phyloP scores from a whole-genome alignment of 2,113 vertebrate genomes.

The Percopsis transmontana region DNA sequence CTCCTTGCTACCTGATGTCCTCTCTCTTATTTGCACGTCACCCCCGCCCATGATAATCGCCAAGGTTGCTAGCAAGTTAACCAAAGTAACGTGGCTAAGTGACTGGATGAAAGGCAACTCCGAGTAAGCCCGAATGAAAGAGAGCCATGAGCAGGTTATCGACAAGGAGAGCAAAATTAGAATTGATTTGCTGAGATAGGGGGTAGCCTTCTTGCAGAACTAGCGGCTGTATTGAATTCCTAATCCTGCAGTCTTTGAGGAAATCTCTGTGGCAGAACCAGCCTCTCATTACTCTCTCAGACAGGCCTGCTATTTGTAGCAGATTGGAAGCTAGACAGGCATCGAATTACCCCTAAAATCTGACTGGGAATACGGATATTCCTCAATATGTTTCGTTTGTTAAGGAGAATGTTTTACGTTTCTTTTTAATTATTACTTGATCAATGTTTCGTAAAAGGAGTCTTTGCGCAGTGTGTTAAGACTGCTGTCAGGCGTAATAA shows the following conservation, averaged over 20 bases:
- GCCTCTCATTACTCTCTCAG: conserved; percentile 66
- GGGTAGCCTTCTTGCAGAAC: conserved; percentile 33
- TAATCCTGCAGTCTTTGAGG: conserved; percentile 67
- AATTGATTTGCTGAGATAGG: conserved; percentile 66
- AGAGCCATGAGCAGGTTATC: conserved; percentile 52
- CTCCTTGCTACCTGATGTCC: no score
- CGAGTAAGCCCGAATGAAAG: conserved; percentile 27
- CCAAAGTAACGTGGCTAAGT: conserved; percentile 18
- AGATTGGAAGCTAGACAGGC: conserved; percentile 63
- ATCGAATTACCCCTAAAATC: conserved; percentile 34
- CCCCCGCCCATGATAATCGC: conserved; percentile 4
- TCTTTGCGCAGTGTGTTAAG: not conserved
- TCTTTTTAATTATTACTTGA: not conserved
- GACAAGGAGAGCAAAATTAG: conserved; percentile 60
- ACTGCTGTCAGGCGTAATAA: conserved; percentile 1
- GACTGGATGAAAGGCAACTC: conserved; percentile 37
- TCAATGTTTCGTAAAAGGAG: not conserved
- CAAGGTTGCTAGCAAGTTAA: conserved; percentile 24
- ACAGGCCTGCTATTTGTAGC: conserved; percentile 51
- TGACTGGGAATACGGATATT: conserved; percentile 18
- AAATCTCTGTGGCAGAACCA: conserved; percentile 61
- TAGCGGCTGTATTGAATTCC: conserved; percentile 63
- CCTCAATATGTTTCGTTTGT: not conserved
- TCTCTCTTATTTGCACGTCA: not conserved
- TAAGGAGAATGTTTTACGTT: not conserved